Evolutionary conservation across 35 echinoderm and acorn worm species (phyloP), one percentile per base, ranked within the genome.

Genomic region (Acanthaster planci): DNA sequence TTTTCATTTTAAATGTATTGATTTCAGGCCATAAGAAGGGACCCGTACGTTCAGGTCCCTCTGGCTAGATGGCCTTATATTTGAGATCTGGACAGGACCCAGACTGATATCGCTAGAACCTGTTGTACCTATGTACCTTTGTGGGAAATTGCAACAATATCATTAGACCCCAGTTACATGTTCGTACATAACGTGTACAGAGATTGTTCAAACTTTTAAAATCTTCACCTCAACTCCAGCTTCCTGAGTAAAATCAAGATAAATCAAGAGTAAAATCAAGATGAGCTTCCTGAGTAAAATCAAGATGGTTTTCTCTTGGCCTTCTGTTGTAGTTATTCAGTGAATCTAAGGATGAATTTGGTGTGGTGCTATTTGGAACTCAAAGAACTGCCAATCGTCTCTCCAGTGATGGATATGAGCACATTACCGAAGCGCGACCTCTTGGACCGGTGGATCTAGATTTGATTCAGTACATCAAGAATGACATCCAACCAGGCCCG

Each of bases 341-440:
- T 4, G 96, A 99, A 79, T 99, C 96, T 51, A 99, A 99, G 86
- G 96, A 99, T 89, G 96, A 99, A 72, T 64, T 99, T 76, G 85
- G 83, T n/a, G 75, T 99, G 38, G 79, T 99, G 10, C 60, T 99
- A 17, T 99, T 99, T 89, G 96, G 96, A 35, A 94, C 96, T 19
- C 76, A 85, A n/a, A 89, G 56, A 21, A 94, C 96, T 32, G 92
- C 92, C 17, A 94, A 99, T 76, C 52, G 80, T 12, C 37, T 99
- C 57, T 72, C 85, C 7, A 83, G 86, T 42, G 78, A 87, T 56
- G 94, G 87, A 31, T 99, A 99, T 76, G 60, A 86, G 23, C 91
- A 99, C 83, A 99, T 99, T 82, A 99, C 92, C 23, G 92, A 88
- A 77, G 96, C 85, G 4, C 38, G 78, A 51, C 96, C 92, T 2